Conservation (phyloP, 2,113 vertebrate species). For the Anthoscopus minutus region DNA sequence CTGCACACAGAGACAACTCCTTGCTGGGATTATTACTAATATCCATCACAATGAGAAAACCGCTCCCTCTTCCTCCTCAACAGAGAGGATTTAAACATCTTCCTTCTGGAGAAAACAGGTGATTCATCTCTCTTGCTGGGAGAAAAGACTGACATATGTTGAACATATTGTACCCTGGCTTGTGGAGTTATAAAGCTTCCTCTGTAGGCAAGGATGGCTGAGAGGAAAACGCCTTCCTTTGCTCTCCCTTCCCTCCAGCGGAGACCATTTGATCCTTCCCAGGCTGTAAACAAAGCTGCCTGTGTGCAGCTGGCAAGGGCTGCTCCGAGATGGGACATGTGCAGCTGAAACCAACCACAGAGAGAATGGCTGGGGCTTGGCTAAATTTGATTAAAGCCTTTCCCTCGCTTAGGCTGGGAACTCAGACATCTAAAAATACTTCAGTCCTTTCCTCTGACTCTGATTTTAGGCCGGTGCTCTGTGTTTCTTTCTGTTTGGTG, state of each 20-base stretch:
- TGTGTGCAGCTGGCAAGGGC: conserved; percentile 16
- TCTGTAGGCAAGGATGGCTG: background rate
- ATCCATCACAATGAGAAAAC: conserved; percentile 14
- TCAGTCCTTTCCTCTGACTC: background rate
- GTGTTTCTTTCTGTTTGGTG: background rate
- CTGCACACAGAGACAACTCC: background rate
- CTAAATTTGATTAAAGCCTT: conserved; percentile 21
- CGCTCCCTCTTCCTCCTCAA: background rate
- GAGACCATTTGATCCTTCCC: conserved; percentile 2
- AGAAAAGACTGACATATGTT: conserved; percentile 33
- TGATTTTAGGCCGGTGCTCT: background rate
- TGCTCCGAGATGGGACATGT: conserved; percentile 10
- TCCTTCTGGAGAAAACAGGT: conserved; percentile 18
- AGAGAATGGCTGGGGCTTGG: conserved; percentile 4
- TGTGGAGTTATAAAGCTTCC: background rate
- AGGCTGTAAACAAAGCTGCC: conserved; percentile 4
- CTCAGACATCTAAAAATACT: conserved; percentile 37
- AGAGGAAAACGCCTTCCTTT: background rate
- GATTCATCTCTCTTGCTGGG: conserved; percentile 8
- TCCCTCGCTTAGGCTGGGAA: background rate
- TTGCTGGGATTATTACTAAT: background rate
- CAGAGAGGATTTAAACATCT: conserved; percentile 5
- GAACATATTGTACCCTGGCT: conserved; percentile 3
- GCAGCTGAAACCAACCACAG: background rate
- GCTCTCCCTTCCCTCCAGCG: background rate